Evolutionary conservation across 2,797 vertebrate genomes (phyloP), one percentile per base, ranked within the genome.

Genomic region (Spinus olivaceus): DNA sequence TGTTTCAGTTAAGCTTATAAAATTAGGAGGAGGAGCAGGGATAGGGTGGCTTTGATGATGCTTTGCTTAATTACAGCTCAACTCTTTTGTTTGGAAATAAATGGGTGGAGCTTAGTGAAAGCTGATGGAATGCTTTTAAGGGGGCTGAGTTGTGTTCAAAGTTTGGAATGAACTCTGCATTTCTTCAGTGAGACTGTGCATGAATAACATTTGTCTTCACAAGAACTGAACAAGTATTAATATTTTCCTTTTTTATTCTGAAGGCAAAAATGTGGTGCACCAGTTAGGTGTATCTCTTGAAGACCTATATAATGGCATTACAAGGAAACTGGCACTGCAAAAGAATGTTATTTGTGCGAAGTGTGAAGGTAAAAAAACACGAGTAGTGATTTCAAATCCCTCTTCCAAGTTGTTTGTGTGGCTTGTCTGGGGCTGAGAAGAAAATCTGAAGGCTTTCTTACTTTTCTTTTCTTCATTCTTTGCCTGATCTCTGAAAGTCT

Each of bases 261-360:
- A 94, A 99, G 99, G 99, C 44, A 99, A 99, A 96, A 99, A 99
- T 91, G 98, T 99, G 19, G 98, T 99, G 32, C 99, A 99, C 92
- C 99, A 99, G 94, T 97, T 99, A 73, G 94, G 98, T 76, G 98
- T 99, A 42, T 98, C 98, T 59, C 98, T 99, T 54, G 99, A 99
- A 81, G 99, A 99, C 74, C 96, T 99, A 16, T 99, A 99, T 97
- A 99, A 98, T 39, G 99, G 99, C 86, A 57, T 98, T 85, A 99
- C 98, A 18, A 98, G 99, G 94, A 99, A 99, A 95, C 97, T 99
- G 76, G 99, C 98, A 25, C 98, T 99, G 78, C 99, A 99, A 93
- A 99, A 99, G 97, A 99, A 99, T 42, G 92, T 99, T 3, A 99
- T 99, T 95, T 99, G 99, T 97, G 98, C 98, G 80, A 99, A 99